Conservation (phyloP, 1,140 invertebrate species). For the Bradynema listronoti region DNA sequence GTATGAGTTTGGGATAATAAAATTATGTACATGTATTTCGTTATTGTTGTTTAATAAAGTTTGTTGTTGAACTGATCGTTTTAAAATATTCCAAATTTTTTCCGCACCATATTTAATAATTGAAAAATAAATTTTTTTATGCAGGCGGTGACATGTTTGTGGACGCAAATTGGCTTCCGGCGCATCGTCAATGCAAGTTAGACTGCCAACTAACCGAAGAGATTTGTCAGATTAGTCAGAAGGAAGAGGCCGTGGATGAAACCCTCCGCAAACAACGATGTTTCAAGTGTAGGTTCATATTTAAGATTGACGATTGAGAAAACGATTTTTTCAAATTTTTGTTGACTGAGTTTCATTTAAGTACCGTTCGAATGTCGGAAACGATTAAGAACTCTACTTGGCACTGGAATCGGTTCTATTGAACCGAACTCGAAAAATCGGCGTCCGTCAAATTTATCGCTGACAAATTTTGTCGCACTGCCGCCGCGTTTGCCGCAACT, state of each 20-base stretch:
- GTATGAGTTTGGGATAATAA: slow-evolving; percentile 18
- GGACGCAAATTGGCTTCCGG: slow-evolving; percentile 22
- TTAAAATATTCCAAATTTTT: too few relatives aligned
- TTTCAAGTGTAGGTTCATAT: slow-evolving; percentile 5
- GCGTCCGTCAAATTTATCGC: background rate
- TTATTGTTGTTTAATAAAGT: too few relatives aligned
- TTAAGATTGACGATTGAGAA: background rate
- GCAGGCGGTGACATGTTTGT: slow-evolving; percentile 29
- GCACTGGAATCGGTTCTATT: slow-evolving; percentile 16
- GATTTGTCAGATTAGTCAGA: slow-evolving; percentile 25
- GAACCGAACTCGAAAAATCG: slow-evolving; percentile 12
- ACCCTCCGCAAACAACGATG: slow-evolving; percentile 23
- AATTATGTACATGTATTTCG: slow-evolving; percentile 5
- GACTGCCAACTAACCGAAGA: slow-evolving; percentile 17
- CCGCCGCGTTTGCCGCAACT: too few relatives aligned
- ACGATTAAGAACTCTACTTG: slow-evolving; percentile 14
- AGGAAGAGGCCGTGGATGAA: background rate
- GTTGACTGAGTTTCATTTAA: slow-evolving; percentile 1
- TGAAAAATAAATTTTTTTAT: slow-evolving; percentile 5
- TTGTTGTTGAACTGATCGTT: too few relatives aligned
- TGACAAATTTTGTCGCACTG: too few relatives aligned
- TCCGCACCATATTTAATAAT: slow-evolving; percentile 6
- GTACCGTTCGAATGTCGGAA: slow-evolving; percentile 20
- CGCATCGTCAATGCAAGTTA: slow-evolving; percentile 24
- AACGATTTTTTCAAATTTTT: slow-evolving; percentile 13